Conservation (phyloP, 1,140 invertebrate species). For the Aricia agestis region DNA sequence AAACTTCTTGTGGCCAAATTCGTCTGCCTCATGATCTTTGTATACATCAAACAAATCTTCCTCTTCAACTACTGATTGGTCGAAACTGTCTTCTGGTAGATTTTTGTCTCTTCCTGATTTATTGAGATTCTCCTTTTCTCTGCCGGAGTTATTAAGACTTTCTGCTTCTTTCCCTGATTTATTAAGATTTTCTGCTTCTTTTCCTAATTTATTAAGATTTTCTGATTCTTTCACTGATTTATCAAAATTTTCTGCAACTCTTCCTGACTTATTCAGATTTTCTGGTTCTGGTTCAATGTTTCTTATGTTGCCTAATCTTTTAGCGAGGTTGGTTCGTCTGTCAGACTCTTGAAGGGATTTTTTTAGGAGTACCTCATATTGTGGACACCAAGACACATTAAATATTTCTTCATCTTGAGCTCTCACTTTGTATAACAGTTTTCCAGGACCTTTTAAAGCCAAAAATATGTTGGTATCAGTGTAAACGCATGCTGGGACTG, state of each 20-base stretch:
- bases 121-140: slow-evolving; percentile 32
- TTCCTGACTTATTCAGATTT: slow-evolving; percentile 16
- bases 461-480: not conserved
- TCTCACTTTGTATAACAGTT: slow-evolving; percentile 80
- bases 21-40: slow-evolving; percentile 61
- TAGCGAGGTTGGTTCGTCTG: slow-evolving; percentile 31
- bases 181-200: not conserved
- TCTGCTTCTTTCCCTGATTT: slow-evolving; percentile 20
- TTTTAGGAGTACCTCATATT: slow-evolving; percentile 45
- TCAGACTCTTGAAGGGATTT: slow-evolving; percentile 41
- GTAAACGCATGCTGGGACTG: too few relatives aligned
- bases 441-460: slow-evolving; percentile 68
- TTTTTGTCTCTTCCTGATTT: slow-evolving; percentile 44
- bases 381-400: slow-evolving; percentile 85
- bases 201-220: slow-evolving; percentile 14
- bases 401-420: slow-evolving; percentile 84
- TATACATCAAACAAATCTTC: slow-evolving; percentile 71
- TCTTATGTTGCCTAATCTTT: slow-evolving; percentile 44
- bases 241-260: not conserved
- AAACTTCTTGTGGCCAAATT: slow-evolving; percentile 70
- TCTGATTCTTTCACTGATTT: slow-evolving; percentile 19
- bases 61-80: slow-evolving; percentile 49
- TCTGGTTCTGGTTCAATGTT: slow-evolving; percentile 1
- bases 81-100: slow-evolving; percentile 57
- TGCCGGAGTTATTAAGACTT: slow-evolving; percentile 42